Base-by-base conservation (phyloP, 2,113 vertebrate species). In the Nothobranchius furzeri region DNA sequence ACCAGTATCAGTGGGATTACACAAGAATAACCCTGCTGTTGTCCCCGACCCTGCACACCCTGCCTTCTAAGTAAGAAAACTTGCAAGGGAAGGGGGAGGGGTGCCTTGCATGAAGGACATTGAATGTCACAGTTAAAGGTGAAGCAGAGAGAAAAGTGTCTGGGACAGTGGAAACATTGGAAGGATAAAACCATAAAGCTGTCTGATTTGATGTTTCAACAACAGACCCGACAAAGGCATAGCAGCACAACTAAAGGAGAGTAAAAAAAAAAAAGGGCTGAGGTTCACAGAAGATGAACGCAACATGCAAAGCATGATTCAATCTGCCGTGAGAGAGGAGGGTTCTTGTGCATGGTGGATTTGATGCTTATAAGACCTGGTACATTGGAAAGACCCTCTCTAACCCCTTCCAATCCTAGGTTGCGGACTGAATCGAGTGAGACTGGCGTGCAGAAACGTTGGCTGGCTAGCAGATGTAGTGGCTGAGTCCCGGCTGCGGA, bases 381-480 rank as follows among this genome's bases (percentile, higher is more conserved):
- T 62, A 79, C 70, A 61, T 42, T 37, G 35, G 56, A 69, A 58
- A 73, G 70, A 79, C 52, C 79, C 63, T 43, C 47, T 65, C 71
- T 60, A 73, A 49, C 48, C 46, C 68, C 64, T 72, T 64, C 37
- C 68, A 51, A 75, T 75, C 53, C 76, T 36, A 59, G 76, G 81
- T 76, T 65, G 60, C 66, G 64, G 57, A 59, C 53, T 72, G 64
- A 78, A 67, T 67, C 59, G 42, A 42, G 64, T 58, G 45, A 65
- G 75, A 81, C 76, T 89, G 82, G 66, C 76, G 76, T 88, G 83
- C 46, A 10, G 60, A 65, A 54, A 69, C 47, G 59, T 63, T 73
- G 82, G 73, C 86, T 89, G 90, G 86, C 62, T 79, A 60, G 78
- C 90, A 90, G 86, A 91, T 91, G 89, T 83, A 75, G 73, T 46